Percentiles rank a stretch among this genome's conserved stretches.
phyloP scores from a whole-genome alignment of 1,140 invertebrate species.

The Zaprionus vittiger region DNA sequence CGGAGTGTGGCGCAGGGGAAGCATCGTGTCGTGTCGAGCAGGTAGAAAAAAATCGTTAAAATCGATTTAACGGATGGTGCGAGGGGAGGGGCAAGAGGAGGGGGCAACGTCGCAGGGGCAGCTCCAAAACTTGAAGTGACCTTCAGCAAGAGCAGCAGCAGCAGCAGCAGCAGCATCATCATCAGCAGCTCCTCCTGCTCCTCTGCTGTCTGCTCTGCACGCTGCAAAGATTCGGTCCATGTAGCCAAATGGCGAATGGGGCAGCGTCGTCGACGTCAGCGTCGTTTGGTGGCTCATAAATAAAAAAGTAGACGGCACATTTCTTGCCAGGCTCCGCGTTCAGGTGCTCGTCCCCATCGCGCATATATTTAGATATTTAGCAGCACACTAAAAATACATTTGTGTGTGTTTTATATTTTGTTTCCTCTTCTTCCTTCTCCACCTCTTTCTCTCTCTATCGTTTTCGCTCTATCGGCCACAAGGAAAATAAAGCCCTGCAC shows the following conservation, averaged over 20 bases:
- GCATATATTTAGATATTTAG: conserved; percentile 82
- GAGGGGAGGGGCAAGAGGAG: neutral
- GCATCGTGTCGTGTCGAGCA: conserved; percentile 17
- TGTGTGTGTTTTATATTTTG: conserved; percentile 57
- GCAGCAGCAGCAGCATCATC: neutral
- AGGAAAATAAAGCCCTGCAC: conserved; percentile 66
- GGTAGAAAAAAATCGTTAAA: conserved; percentile 74
- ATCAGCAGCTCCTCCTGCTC: neutral
- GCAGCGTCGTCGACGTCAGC: conserved; percentile 33
- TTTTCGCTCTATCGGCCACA: conserved; percentile 29
- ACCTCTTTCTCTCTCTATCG: neutral
- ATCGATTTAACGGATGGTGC: conserved; percentile 59
- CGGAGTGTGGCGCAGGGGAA: neutral
- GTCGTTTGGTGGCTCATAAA: conserved; percentile 74
- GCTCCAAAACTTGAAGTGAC: conserved; percentile 56
- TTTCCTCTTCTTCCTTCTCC: neutral
- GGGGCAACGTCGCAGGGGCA: conserved; percentile 5
- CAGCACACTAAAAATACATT: conserved; percentile 81
- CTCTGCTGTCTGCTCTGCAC: neutral
- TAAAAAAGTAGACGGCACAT: conserved; percentile 69
- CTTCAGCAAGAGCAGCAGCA: conserved; percentile 54
- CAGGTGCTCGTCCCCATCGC: conserved; percentile 69
- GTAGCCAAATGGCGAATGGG: conserved; percentile 66
- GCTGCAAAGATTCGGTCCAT: conserved; percentile 52
- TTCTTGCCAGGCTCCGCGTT: conserved; percentile 51